Evolutionary conservation across 2,888 invertebrate genomes (phyloP).

Genomic region (Drosophila incognita): DNA sequence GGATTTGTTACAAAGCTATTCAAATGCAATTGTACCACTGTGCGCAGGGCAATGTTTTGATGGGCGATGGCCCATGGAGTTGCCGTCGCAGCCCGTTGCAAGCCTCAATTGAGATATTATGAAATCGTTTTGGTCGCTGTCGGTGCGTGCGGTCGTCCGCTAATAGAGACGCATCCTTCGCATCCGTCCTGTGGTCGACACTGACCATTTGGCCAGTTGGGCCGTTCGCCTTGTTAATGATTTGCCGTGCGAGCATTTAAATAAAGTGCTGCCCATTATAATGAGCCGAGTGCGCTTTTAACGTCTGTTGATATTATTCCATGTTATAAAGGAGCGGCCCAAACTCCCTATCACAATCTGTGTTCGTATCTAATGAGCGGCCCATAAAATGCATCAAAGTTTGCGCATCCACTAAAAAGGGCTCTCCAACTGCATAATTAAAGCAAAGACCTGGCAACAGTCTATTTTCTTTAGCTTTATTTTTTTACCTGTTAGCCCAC

Average conservation of each 20-base stretch:
- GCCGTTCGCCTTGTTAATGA: conserved; percentile 76
- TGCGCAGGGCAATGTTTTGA: conserved; percentile 45
- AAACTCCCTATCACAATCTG: conserved; percentile 38
- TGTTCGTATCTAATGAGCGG: conserved; percentile 66
- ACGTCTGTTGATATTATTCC: conserved; percentile 66
- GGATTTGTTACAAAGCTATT: not conserved
- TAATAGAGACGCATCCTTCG: conserved; percentile 70
- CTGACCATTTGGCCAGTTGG: conserved; percentile 15
- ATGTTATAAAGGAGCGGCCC: conserved; percentile 73
- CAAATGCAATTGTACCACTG: conserved; percentile 7
- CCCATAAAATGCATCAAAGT: conserved; percentile 73
- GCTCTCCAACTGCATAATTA: conserved; percentile 61
- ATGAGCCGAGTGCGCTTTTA: conserved; percentile 68
- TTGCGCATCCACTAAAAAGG: conserved; percentile 53
- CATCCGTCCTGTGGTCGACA: conserved; percentile 22
- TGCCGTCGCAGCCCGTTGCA: conserved; percentile 22
- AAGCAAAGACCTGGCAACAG: conserved; percentile 35
- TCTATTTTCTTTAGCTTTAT: conserved; percentile 7
- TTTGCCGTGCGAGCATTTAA: conserved; percentile 79
- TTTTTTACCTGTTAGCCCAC: conserved; percentile 18
- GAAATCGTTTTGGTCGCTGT: conserved; percentile 64
- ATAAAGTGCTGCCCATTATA: conserved; percentile 79
- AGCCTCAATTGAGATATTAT: conserved; percentile 76
- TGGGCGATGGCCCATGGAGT: conserved; percentile 53
- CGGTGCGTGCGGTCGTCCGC: conserved; percentile 73